Evolutionary conservation across 2,888 invertebrate genomes (phyloP), one percentile per base, ranked within the genome.

Genomic region (Busseola fusca): DNA sequence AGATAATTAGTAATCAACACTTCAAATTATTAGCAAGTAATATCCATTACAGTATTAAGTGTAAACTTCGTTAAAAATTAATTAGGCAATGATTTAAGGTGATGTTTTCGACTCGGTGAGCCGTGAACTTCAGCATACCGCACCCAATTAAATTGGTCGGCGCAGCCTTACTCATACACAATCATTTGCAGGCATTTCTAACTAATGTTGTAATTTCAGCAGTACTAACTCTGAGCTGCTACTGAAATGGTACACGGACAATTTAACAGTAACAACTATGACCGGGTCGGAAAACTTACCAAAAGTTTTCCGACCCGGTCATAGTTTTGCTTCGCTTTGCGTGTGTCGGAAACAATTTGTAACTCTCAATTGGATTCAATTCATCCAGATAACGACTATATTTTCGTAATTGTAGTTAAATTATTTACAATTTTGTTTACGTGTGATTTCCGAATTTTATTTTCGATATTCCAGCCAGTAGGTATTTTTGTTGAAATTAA

Each of bases 241-340:
- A 40, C 60, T 78, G 74, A 64, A 80, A 70, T 62, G 48, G 30
- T 66, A 27, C 57, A 67, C 73, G 64, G 69, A 71, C 58, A 64
- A 71, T 83, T 82, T 52, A 67, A 60, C 56, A 60, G 74, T 48
- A 48, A 64, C 42, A 78, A n/a, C n/a, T n/a, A n/a, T n/a, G n/a
- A n/a, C n/a, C n/a, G n/a, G n/a, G n/a, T n/a, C n/a, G n/a, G n/a
- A n/a, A n/a, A n/a, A n/a, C n/a, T n/a, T n/a, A n/a, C n/a, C n/a
- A n/a, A n/a, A 67, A 82, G 83, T 64, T 82, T 82, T 73, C 72
- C 34, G 59, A 74, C 34, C 27, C 68, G 30, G 30, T 30, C 72
- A 74, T 66, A 82, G 66, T 74, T 79, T 79, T 68, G 50, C 52
- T 64, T 69, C 27, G 78, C 72, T 78, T 66, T 66, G 66, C 59